Evolutionary conservation across 2,888 invertebrate species (phyloP).

Genomic region (Brassicogethes aeneus): DNA sequence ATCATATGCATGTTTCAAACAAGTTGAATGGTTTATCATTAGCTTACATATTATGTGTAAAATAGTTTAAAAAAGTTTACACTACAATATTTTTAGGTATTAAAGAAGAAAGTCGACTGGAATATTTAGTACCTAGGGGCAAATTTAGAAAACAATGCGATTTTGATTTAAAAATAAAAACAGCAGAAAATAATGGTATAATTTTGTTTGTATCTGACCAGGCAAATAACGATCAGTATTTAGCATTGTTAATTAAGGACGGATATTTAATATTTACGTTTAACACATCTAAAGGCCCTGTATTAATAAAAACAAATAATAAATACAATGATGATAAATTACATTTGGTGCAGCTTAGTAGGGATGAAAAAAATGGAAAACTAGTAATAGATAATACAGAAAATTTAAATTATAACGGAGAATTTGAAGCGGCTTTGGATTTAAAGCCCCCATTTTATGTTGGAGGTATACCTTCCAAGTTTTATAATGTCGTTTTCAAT

Average conservation of each 20-base stretch:
- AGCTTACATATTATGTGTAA: too few species aligned
- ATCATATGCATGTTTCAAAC: too few species aligned
- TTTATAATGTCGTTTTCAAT: constrained; percentile 37
- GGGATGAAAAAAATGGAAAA: constrained; percentile 54
- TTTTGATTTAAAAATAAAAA: constrained; percentile 71
- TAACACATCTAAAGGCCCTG: constrained; percentile 43
- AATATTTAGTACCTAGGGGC: constrained; percentile 50
- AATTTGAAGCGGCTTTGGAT: constrained; percentile 40
- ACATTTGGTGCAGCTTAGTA: constrained; percentile 65
- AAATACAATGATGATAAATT: constrained; percentile 66
- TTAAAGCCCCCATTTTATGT: constrained; percentile 67
- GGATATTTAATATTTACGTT: constrained; percentile 64
- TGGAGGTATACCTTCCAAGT: constrained; percentile 62
- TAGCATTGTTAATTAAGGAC: constrained; percentile 64
- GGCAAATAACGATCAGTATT: constrained; percentile 45
- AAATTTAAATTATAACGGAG: constrained; percentile 15
- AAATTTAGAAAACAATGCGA: constrained; percentile 60
- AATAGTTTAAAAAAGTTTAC: too few species aligned
- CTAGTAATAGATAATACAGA: constrained; percentile 57
- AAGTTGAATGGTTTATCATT: too few species aligned
- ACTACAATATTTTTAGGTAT: too few species aligned
- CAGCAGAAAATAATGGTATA: constrained; percentile 65
- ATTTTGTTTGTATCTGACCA: constrained; percentile 70
- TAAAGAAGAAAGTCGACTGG: constrained; percentile 60
- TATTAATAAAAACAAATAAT: constrained; percentile 45